A percentile compares a stretch with the other conserved stretches of the same genome.
phyloP scores from a whole-genome alignment of 2,113 vertebrate genomes.

The Menidia beryllina region DNA sequence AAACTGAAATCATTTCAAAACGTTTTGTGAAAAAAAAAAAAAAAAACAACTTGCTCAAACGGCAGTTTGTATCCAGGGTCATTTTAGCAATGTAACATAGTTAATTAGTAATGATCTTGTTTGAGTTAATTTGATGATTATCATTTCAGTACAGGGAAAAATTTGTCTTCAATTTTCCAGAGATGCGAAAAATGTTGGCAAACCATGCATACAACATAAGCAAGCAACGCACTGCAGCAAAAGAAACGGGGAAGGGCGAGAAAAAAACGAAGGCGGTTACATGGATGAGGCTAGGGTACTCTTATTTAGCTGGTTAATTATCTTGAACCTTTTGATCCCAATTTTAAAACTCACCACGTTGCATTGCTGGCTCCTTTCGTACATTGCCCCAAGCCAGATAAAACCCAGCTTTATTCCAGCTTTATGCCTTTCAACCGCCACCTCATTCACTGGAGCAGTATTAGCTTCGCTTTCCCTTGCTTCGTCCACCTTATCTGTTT shows the following conservation, averaged over 20 bases:
- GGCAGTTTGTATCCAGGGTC: slow-evolving; percentile 56
- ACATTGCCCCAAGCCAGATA: slow-evolving; percentile 75
- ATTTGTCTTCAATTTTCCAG: slow-evolving; percentile 55
- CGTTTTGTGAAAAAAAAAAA: slow-evolving; percentile 52
- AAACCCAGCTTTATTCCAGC: slow-evolving; percentile 70
- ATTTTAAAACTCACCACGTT: slow-evolving; percentile 80
- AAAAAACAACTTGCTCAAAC: slow-evolving; percentile 55
- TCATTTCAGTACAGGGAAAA: slow-evolving; percentile 46
- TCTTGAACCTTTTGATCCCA: slow-evolving; percentile 84
- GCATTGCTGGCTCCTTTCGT: slow-evolving; percentile 73
- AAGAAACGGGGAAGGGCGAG: slow-evolving; percentile 24
- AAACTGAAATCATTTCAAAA: slow-evolving; percentile 78
- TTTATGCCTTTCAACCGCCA: slow-evolving; percentile 71
- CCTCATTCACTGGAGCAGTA: slow-evolving; percentile 51
- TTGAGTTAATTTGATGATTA: slow-evolving; percentile 58
- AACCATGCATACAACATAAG: not conserved
- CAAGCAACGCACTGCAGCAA: slow-evolving; percentile 25
- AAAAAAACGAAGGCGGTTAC: slow-evolving; percentile 44
- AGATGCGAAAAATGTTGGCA: slow-evolving; percentile 44
- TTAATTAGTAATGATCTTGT: slow-evolving; percentile 68
- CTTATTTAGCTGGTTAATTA: slow-evolving; percentile 85
- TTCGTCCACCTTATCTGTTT: slow-evolving; percentile 65
- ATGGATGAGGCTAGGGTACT: slow-evolving; percentile 69
- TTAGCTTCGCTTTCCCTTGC: slow-evolving; percentile 39
- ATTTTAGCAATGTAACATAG: slow-evolving; percentile 37